Evolutionary conservation across 2,888 invertebrate genomes (phyloP), one percentile per base, ranked within the genome.

Genomic region (Caenorhabditis drosophilae): DNA sequence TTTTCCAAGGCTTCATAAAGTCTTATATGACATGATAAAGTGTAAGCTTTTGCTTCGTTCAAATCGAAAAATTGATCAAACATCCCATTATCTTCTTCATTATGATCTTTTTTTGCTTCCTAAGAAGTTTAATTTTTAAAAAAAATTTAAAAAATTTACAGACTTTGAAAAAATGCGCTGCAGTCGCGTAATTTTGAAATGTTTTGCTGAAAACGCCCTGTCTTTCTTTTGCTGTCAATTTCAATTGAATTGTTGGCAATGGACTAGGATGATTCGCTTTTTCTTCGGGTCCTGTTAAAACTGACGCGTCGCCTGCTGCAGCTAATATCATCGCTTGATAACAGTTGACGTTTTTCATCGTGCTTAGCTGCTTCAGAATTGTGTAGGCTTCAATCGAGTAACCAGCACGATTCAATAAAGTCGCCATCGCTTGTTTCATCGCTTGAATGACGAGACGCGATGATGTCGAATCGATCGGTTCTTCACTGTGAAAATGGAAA

Each of bases 1-100:
- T 52, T 27, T 23, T 59, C 59, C 22, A 66, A 46, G 4, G 59
- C 66, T 18, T 59, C 51, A 22, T 52, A 59, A 12, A 66, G 35
- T 20, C 59, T 51, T 49, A 60, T 55, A 38, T 66, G 56, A 35
- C 66, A 66, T 15, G 59, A 56, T 23, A 66, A 41, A 4, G 55
- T 58, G 16, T 54, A 58, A 0, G 58, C 58, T 47, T 64, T 64
- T 16, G 58, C 49, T 31, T 59, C 58, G 20, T 34, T 46, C 2
- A 50, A 20, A 41, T 58, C 50, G 42, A 64, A 64, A 7, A 54
- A 55, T 20, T 55, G 49, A 44, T 59, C 55, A 16, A 64, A 27
- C 22, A 58, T 31, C 15, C 23, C 53, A 34, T 52, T 57, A 15
- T 52, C 52, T 11, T 20, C 44, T 27, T 57, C 48, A 0, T 53